Conservation (phyloP, 2,797 vertebrate genomes). For the Pampus argenteus region DNA sequence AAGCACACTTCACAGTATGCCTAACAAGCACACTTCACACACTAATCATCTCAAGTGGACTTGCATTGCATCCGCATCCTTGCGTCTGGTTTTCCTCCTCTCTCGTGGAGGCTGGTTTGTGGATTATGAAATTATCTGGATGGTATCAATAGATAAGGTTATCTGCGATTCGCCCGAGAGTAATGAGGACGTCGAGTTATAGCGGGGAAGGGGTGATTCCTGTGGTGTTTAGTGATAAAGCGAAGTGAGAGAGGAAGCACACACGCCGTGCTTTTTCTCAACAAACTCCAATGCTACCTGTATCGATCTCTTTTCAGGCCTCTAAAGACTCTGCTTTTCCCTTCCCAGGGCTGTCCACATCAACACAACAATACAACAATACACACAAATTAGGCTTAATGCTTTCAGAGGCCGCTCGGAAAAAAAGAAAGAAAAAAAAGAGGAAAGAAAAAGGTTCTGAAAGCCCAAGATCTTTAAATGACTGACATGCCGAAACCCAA, state of each 20-base stretch:
- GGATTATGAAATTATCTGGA: constrained; percentile 55
- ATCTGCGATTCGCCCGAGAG: constrained; percentile 26
- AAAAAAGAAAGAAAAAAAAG: neutral
- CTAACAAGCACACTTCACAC: constrained; percentile 78
- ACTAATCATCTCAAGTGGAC: constrained; percentile 78
- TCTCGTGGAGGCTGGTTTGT: constrained; percentile 16
- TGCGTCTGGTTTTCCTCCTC: constrained; percentile 32
- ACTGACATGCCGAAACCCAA: neutral
- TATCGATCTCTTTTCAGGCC: constrained; percentile 78
- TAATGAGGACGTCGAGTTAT: constrained; percentile 10
- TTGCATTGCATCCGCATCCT: constrained; percentile 53
- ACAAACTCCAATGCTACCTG: constrained; percentile 67
- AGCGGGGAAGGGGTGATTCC: neutral
- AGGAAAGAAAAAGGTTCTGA: neutral
- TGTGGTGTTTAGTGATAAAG: constrained; percentile 33
- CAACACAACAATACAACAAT: constrained; percentile 6
- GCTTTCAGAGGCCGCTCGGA: neutral
- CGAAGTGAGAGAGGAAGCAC: constrained; percentile 15
- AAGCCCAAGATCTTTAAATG: neutral
- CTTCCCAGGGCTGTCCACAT: constrained; percentile 1
- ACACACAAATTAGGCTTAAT: neutral
- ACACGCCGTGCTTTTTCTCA: constrained; percentile 44
- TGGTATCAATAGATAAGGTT: constrained; percentile 49
- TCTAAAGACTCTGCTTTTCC: constrained; percentile 62
- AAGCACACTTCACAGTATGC: constrained; percentile 72